Evolutionary conservation across 2,113 vertebrate genomes (phyloP).

Genomic region (Spea bombifrons): DNA sequence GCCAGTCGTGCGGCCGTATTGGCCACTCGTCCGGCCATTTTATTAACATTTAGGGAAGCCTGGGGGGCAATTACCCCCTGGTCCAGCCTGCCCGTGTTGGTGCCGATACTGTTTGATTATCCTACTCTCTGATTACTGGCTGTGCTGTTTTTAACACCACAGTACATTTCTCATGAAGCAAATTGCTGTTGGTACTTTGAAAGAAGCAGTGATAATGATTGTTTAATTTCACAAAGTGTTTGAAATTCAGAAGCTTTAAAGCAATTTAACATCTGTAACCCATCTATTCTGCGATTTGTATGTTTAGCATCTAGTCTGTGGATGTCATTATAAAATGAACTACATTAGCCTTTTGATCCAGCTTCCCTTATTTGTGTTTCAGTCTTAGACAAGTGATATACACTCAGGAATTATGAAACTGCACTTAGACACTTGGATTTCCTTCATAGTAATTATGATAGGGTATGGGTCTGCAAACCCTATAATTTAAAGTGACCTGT

Average conservation of each 20-base stretch:
- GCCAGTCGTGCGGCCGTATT: too few species aligned
- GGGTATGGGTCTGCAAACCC: background rate
- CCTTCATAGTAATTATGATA: too few species aligned
- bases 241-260: constrained; percentile 13
- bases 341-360: constrained; percentile 37
- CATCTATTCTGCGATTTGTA: constrained; percentile 32
- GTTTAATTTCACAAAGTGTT: constrained; percentile 21
- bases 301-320: constrained; percentile 24
- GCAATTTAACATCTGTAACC: constrained; percentile 22
- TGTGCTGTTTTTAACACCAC: constrained; percentile 2
- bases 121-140: background rate
- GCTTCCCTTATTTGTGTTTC: background rate
- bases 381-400: background rate
- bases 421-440: background rate
- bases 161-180: background rate
- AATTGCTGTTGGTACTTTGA: constrained; percentile 31
- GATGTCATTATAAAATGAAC: constrained; percentile 15
- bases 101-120: background rate
- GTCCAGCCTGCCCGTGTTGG: too few species aligned
- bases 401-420: background rate
- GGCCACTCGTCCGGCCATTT: too few species aligned
- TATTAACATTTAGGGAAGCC: too few species aligned
- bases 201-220: constrained; percentile 25
- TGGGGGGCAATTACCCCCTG: too few species aligned
- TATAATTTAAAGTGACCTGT: constrained; percentile 6